Evolutionary conservation across 2,113 vertebrate genomes (phyloP).

Genomic region (Chamaea fasciata): DNA sequence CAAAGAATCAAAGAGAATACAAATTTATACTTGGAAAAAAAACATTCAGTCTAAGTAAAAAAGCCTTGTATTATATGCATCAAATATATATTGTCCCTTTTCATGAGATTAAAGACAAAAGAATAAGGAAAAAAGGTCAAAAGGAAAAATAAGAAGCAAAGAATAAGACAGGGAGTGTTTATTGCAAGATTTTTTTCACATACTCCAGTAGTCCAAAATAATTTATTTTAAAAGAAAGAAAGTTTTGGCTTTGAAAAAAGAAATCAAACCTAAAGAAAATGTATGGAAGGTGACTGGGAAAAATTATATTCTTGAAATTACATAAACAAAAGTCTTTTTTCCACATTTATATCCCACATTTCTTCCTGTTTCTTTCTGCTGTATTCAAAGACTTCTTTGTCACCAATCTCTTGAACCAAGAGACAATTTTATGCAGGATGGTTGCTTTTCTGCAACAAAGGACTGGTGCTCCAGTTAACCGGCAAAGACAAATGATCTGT

Average conservation of each 20-base stretch:
- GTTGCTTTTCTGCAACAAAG: neutral
- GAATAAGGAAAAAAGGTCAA: neutral
- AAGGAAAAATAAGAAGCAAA: neutral
- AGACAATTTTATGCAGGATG: neutral
- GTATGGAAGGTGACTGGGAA: neutral
- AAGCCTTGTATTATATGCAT: neutral
- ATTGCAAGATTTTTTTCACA: neutral
- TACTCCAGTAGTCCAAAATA: neutral
- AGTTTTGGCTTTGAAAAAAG: neutral
- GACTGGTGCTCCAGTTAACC: neutral
- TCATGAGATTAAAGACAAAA: neutral
- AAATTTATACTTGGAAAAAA: neutral
- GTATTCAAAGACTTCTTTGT: rapidly evolving
- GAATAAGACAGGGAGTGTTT: neutral
- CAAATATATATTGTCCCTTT: neutral
- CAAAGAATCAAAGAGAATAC: neutral
- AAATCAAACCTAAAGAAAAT: neutral
- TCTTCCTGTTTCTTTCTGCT: neutral
- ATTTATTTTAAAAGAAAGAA: neutral
- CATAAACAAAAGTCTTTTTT: neutral
- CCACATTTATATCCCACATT: neutral
- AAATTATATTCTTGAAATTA: neutral
- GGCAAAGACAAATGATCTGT: neutral
- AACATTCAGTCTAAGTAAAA: neutral
- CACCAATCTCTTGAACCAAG: neutral